Percentiles rank a stretch among this genome's conserved stretches.
phyloP scores from a whole-genome alignment of 1,140 invertebrate species.

The Laodelphax striatellus region DNA sequence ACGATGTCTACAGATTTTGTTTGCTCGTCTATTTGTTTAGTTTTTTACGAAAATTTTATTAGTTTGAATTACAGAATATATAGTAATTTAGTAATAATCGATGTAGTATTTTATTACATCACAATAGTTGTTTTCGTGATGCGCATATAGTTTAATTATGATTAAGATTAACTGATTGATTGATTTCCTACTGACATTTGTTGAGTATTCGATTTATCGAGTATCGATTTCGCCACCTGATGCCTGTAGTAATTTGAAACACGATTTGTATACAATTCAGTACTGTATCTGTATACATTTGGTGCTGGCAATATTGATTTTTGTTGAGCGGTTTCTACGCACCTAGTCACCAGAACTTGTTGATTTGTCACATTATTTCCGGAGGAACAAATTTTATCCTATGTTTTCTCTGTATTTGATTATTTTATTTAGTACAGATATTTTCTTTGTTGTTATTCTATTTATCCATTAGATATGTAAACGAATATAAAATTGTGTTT shows the following conservation, averaged over 20 bases:
- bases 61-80: no score
- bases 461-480: conserved; percentile 16
- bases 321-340: conserved; percentile 21
- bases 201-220: no score
- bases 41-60: no score
- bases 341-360: conserved; percentile 23
- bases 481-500: background rate
- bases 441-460: conserved; percentile 21
- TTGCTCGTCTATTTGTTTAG: no score
- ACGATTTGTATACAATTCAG: no score
- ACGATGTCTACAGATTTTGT: no score
- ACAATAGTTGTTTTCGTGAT: conserved; percentile 2
- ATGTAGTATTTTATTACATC: conserved; percentile 9
- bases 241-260: no score
- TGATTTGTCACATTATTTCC: conserved; percentile 16
- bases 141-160: background rate
- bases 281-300: no score
- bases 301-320: background rate
- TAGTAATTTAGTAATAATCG: no score
- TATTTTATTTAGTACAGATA: conserved; percentile 22
- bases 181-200: no score
- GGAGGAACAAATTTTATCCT: conserved; percentile 20
- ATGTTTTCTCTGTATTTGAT: conserved; percentile 19
- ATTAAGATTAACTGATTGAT: no score
- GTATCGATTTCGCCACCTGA: no score